These are phyloP conservation scores for Aegotheles bennettii DNA, from an alignment of 2,113 vertebrate species.

Conservation along the genomic window DNA sequence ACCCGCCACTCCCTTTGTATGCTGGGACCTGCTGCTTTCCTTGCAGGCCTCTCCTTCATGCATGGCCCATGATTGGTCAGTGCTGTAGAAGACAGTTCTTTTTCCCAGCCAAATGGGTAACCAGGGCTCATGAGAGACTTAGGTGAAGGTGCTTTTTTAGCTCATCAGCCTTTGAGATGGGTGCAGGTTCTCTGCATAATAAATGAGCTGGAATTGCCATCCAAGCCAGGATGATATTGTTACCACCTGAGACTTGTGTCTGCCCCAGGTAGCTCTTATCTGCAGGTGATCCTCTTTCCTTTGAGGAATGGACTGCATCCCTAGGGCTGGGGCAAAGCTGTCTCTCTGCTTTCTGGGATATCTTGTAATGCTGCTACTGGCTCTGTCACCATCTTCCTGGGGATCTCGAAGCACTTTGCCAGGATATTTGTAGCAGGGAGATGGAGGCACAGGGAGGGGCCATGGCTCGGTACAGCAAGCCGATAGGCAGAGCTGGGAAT, in stretches of 20 bases:
- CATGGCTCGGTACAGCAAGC: constrained; percentile 62
- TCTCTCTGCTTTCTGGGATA: constrained; percentile 1
- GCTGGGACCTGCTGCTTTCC: neutral
- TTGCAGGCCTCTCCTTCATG: neutral
- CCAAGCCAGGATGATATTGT: neutral
- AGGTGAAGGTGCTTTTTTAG: neutral
- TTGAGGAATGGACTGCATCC: neutral
- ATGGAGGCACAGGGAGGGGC: constrained; percentile 37
- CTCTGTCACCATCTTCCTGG: constrained; percentile 39
- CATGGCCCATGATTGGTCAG: neutral
- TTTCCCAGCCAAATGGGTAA: neutral
- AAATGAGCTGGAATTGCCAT: neutral
- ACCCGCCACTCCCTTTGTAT: neutral
- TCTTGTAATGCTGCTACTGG: neutral
- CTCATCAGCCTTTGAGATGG: neutral
- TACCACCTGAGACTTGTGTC: neutral
- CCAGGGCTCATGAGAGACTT: neutral
- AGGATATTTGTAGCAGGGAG: neutral
- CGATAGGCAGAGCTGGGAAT: constrained; percentile 36
- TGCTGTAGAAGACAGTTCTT: neutral
- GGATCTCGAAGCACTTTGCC: constrained; percentile 62
- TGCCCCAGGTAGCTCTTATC: neutral
- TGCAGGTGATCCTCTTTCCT: neutral
- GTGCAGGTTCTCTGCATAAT: neutral
- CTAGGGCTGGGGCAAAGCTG: constrained; percentile 4